phyloP scores from a whole-genome alignment of 2,113 vertebrate species.

The Corvus hawaiiensis region DNA sequence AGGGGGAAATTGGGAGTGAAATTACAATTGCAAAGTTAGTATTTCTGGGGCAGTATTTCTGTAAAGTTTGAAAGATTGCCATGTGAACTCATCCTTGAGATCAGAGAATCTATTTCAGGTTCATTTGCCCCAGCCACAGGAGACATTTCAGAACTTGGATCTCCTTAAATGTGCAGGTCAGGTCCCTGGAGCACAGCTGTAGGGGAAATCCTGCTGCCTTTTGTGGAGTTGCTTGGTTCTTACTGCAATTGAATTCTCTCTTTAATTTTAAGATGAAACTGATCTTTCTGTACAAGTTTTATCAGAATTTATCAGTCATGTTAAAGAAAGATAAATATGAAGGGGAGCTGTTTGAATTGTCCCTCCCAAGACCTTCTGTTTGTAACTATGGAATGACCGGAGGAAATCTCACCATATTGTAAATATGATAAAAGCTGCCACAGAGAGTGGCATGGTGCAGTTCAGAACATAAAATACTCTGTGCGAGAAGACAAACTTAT shows the following conservation, averaged over 20 bases:
- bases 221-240: neutral
- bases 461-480: neutral
- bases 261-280: neutral
- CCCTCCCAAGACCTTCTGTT: neutral
- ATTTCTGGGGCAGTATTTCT: neutral
- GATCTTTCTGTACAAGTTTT: neutral
- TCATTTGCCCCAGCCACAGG: neutral
- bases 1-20: neutral
- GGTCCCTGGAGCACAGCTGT: neutral
- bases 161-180: neutral
- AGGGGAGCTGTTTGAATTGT: neutral
- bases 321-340: neutral
- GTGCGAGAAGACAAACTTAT: neutral
- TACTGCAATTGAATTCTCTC: neutral
- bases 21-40: neutral
- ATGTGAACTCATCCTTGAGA: neutral
- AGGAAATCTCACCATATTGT: neutral
- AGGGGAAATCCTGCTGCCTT: neutral
- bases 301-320: neutral
- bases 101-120: neutral
- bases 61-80: neutral
- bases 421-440: neutral
- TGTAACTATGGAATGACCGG: neutral
- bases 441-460: neutral
- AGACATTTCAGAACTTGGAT: neutral